These are phyloP conservation scores for Cranoglanis bouderius DNA, from an alignment of 2,113 vertebrate genomes.

Conservation along the genomic window DNA sequence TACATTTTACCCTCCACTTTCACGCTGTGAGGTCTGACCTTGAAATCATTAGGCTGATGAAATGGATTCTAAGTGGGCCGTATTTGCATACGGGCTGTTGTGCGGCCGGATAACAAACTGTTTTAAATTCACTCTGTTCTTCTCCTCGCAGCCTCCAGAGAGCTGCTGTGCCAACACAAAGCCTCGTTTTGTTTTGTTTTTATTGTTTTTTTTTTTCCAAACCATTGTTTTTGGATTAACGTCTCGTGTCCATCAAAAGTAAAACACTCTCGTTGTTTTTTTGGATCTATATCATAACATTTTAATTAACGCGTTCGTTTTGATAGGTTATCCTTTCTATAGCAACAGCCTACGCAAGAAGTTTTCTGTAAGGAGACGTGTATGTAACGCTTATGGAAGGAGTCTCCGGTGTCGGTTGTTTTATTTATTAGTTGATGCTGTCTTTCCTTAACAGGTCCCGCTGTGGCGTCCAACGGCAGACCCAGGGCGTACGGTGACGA, in stretches of 20 bases:
- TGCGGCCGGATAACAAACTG: constrained; percentile 61
- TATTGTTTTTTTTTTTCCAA: background rate
- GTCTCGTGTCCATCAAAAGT: constrained; percentile 42
- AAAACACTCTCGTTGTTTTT: background rate
- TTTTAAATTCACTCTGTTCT: constrained; percentile 66
- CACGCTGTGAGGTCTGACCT: constrained; percentile 72
- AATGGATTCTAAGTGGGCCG: constrained; percentile 66
- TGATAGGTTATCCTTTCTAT: background rate
- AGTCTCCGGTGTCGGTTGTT: background rate
- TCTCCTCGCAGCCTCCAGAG: constrained; percentile 41
- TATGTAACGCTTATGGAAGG: background rate
- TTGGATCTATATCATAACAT: background rate
- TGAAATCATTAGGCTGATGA: constrained; percentile 72
- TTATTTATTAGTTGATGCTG: background rate
- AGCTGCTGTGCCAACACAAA: constrained; percentile 35
- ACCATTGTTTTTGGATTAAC: constrained; percentile 43
- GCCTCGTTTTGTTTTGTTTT: background rate
- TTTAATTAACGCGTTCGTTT: no score
- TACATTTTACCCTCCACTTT: constrained; percentile 57
- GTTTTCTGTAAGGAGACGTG: background rate
- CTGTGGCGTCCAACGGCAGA: background rate
- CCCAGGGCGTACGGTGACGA: constrained; percentile 17
- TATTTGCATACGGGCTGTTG: constrained; percentile 69
- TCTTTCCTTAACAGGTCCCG: constrained; percentile 7
- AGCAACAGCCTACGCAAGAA: background rate